Conservation (phyloP, 2,888 invertebrate genomes). For the Electrophaes corylata region DNA sequence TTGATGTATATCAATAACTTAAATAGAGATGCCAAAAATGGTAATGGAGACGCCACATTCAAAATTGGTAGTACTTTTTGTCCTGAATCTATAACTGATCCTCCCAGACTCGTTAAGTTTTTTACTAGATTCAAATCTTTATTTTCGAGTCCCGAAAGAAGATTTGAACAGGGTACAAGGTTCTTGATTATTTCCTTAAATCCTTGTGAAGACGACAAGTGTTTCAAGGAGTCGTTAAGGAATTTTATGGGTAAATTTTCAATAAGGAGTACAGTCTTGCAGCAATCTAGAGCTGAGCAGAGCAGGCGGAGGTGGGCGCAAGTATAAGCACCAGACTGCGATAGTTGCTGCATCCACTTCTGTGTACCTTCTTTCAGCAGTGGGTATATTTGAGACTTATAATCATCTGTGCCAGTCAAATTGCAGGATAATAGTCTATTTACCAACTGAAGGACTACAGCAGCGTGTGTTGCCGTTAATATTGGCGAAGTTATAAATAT, state of each 20-base stretch:
- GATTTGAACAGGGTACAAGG: slow-evolving; percentile 67
- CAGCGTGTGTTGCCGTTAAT: slow-evolving; percentile 83
- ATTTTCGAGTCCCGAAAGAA: slow-evolving; percentile 67
- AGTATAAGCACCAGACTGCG: slow-evolving; percentile 66
- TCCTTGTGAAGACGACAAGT: slow-evolving; percentile 71
- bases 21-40: slow-evolving; percentile 69
- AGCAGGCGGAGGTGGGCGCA: slow-evolving; percentile 72
- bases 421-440: slow-evolving; percentile 59
- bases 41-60: slow-evolving; percentile 65
- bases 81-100: slow-evolving; percentile 59
- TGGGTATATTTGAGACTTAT: slow-evolving; percentile 67
- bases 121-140: slow-evolving; percentile 61
- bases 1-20: slow-evolving; percentile 60
- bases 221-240: slow-evolving; percentile 58
- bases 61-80: slow-evolving; percentile 72
- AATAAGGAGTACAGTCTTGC: slow-evolving; percentile 59
- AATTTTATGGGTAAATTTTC: slow-evolving; percentile 61
- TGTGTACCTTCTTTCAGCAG: slow-evolving; percentile 68
- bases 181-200: slow-evolving; percentile 72
- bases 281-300: slow-evolving; percentile 69
- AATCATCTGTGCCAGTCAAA: slow-evolving; percentile 49
- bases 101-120: slow-evolving; percentile 66
- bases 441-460: slow-evolving; percentile 80
- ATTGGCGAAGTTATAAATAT: slow-evolving; percentile 72
- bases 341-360: slow-evolving; percentile 80